These are phyloP conservation scores for Archips crataeganus DNA, from an alignment of 2,888 invertebrate genomes.

Conservation along the genomic window DNA sequence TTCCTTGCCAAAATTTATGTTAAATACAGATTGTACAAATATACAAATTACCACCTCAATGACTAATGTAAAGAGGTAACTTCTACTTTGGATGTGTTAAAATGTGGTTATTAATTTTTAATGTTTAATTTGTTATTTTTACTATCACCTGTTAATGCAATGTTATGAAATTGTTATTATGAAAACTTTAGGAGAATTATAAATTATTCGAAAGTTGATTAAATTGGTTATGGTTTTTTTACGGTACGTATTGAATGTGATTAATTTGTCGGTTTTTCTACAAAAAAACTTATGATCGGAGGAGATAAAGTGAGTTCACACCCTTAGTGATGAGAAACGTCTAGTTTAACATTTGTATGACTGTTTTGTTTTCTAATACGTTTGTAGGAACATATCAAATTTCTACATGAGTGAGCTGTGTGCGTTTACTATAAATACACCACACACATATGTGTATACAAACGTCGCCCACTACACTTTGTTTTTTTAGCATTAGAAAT, in stretches of 20 bases:
- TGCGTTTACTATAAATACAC: no score
- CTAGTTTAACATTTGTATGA: no score
- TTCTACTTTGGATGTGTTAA: not conserved
- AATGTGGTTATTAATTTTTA: not conserved
- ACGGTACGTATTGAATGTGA: not conserved
- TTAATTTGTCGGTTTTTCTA: not conserved
- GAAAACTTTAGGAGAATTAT: not conserved
- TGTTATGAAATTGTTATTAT: not conserved
- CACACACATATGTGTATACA: no score
- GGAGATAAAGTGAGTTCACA: no score
- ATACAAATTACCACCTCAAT: not conserved
- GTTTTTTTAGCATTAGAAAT: no score
- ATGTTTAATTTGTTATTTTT: not conserved
- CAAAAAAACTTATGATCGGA: no score
- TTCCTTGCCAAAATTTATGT: conserved; percentile 14
- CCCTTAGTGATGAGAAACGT: no score
- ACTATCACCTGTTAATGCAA: not conserved
- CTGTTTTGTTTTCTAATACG: no score
- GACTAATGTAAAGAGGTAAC: not conserved
- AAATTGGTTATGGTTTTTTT: not conserved
- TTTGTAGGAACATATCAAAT: no score
- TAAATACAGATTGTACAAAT: conserved; percentile 12
- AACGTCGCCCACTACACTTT: no score
- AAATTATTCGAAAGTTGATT: not conserved
- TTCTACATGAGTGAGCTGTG: no score